Conservation (phyloP, 2,797 vertebrate species). For the Oreonectes daqikongensis region DNA sequence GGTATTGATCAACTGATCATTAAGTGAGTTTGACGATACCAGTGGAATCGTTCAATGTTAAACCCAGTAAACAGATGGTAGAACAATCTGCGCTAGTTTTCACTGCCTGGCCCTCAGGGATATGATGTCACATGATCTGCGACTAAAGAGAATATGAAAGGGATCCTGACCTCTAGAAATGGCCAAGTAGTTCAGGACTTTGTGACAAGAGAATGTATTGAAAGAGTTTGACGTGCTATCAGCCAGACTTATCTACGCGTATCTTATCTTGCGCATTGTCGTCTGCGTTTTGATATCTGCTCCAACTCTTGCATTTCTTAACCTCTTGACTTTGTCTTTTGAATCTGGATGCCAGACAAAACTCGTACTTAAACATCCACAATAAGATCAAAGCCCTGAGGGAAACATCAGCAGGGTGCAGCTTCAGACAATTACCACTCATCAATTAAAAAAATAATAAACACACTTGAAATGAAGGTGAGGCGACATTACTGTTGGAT, state of each 20-base stretch:
- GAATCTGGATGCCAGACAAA: constrained; percentile 38
- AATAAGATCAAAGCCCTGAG: constrained; percentile 27
- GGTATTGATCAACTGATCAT: constrained; percentile 76
- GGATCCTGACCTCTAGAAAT: constrained; percentile 60
- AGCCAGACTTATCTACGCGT: constrained; percentile 26
- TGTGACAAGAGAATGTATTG: constrained; percentile 43
- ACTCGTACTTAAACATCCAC: constrained; percentile 41
- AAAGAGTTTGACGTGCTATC: constrained; percentile 3
- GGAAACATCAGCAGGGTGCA: constrained; percentile 25
- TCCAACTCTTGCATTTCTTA: constrained; percentile 42
- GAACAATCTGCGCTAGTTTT: constrained; percentile 44
- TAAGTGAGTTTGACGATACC: constrained; percentile 73
- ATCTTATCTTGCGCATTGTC: background rate
- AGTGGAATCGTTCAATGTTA: constrained; percentile 63
- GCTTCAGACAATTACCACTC: constrained; percentile 1
- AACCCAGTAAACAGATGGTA: constrained; percentile 66
- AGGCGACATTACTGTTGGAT: background rate
- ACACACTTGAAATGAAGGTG: background rate
- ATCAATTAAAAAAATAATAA: background rate
- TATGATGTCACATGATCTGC: constrained; percentile 65
- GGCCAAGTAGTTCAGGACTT: constrained; percentile 21
- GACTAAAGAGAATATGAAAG: constrained; percentile 62
- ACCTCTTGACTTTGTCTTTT: constrained; percentile 50
- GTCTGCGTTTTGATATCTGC: constrained; percentile 34
- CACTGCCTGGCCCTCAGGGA: constrained; percentile 12